Evolutionary conservation across 1,140 invertebrate genomes (phyloP), one percentile per base, ranked within the genome.

Genomic region (Meloidogyne exigua): DNA sequence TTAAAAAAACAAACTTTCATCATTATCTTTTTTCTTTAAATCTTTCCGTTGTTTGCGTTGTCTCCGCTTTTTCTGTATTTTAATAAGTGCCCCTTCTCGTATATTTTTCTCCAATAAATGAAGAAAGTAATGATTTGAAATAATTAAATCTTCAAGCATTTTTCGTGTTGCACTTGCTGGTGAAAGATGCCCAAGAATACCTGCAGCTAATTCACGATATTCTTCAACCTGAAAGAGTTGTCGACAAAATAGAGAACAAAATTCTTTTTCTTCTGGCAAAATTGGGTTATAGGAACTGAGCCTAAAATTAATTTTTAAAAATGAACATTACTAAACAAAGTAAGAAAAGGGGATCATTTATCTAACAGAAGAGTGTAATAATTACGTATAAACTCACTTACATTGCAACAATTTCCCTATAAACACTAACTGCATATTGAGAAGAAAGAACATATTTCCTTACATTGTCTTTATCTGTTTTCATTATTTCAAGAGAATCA

Each of bases 81-180:
- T 68, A 13, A 26, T 39, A 11, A 81, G 39, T 66, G 68, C 68
- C 2, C 81, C 80, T 9, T n/a, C 18, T 15, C 78, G 68, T 18
- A 76, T 65, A 21, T 78, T 65, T 10, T 69, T 84, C 39, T 81
- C 80, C 72, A 81, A 80, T 25, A 81, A 39, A 49, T 75, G 67
- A 36, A 81, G 1, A 36, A 82, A 81, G 25, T 79, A 81, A 49
- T 81, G 80, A 70, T 81, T 81, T 1, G 82, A 73, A 28, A 81
- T 44, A 65, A 81, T 44, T 42, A 81, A 80, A 70, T 81, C 80
- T 42, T 81, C 72, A 18, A 81, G 68, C 82, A 81, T 78, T 68
- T 68, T 70, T n/a, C 65, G 28, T 18, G 79, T 80, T 28, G 64
- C 44, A 5, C 77, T 39, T 25, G 69, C 36, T 26, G 79, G 79